These are phyloP conservation scores for Pararge aegeria DNA, from an alignment of 1,140 invertebrate species.

Conservation along the genomic window DNA sequence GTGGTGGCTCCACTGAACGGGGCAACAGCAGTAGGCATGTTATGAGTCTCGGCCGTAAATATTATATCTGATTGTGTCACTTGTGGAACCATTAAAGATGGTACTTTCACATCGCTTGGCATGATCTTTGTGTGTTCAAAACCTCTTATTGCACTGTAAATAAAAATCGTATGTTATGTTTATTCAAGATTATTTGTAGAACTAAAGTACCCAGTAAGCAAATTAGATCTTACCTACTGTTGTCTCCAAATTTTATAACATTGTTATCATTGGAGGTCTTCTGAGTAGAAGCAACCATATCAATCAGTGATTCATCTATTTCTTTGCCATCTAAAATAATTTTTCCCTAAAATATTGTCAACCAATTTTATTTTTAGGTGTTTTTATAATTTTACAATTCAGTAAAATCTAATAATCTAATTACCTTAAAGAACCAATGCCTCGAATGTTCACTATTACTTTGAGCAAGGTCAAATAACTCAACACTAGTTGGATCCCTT, in stretches of 20 bases:
- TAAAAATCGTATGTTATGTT: not conserved
- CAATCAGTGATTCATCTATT: constrained; percentile 90
- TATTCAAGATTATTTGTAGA: no score
- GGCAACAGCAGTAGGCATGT: constrained; percentile 97
- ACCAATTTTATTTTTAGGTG: not conserved
- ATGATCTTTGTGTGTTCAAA: constrained; percentile 85
- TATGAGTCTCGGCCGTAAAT: constrained; percentile 99
- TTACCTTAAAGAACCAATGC: constrained; percentile 94
- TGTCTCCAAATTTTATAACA: constrained; percentile 98
- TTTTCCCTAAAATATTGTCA: constrained; percentile 84
- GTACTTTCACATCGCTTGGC: constrained; percentile 81
- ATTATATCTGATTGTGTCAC: constrained; percentile 92
- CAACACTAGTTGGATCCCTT: constrained; percentile 97
- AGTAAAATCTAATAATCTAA: not conserved
- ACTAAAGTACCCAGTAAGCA: no score
- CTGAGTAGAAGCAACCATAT: constrained; percentile 96
- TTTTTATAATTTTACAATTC: no score
- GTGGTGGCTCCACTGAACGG: constrained; percentile 98
- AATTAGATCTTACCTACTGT: constrained; percentile 92
- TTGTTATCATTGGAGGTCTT: constrained; percentile 93
- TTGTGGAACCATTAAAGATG: constrained; percentile 83
- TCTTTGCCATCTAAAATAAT: constrained; percentile 92
- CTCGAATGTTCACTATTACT: constrained; percentile 97
- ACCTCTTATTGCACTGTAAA: constrained; percentile 93
- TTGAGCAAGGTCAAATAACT: constrained; percentile 99